Evolutionary conservation across 1,140 invertebrate species (phyloP), one percentile per base, ranked within the genome.

Genomic region (Zaprionus tsacasi): DNA sequence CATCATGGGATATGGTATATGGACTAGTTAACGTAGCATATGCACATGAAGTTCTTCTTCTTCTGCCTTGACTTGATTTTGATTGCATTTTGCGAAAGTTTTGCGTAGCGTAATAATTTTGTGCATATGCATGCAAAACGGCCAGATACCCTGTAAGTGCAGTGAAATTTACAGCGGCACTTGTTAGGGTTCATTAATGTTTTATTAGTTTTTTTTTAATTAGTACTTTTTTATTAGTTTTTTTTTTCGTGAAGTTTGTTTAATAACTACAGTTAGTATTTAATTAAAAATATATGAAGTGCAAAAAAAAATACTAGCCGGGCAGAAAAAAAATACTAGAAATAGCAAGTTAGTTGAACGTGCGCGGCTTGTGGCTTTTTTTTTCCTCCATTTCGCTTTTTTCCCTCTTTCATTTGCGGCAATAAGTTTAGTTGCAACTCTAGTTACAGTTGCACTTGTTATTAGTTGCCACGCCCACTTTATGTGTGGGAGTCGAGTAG

Each of bases 41-140:
- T 50, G 45, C 45, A 50, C 45, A 50, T 25, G 45, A 50, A 50
- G 17, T 50, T 50, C 45, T 21, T 50, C 45, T 30, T 30, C 27
- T 21, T 50, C 45, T 30, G 1, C 27, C 21, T 21, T 21, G 45
- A 21, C 45, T 50, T 50, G 45, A 50, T 50, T 50, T 50, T 50
- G 45, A 50, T 50, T 50, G 17, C 45, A 12, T 50, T 50, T 21
- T 12, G 10, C 40, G 45, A 50, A 50, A 50, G 45, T 50, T 50
- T 50, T 50, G 45, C 45, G 17, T 50, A 25, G 17, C 21, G 10
- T 25, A 50, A 1, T 25, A 50, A 50, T 12, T 50, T 50, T 25
- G 3, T 21, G 15, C 15, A 21, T 21, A 21, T 21, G 17, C 10
- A 48, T 7, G 8, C 17, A 1, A 17, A 11, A 12, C 45, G 11